Conservation (phyloP, 2,797 vertebrate genomes). For the Garrulus glandarius region DNA sequence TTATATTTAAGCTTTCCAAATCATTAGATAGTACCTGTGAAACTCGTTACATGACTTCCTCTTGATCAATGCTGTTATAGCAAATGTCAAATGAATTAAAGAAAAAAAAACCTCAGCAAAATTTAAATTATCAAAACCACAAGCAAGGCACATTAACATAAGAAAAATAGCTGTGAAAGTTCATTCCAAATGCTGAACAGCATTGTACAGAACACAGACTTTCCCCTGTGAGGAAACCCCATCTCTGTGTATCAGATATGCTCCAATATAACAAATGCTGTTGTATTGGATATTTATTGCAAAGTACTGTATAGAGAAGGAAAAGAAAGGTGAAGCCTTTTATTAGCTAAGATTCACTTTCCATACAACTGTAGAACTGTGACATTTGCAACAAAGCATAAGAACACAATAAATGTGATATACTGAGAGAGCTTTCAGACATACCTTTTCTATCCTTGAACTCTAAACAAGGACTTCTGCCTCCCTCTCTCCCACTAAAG, state of each 20-base stretch:
- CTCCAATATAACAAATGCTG: background rate
- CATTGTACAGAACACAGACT: background rate
- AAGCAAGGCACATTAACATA: background rate
- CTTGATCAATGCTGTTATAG: background rate
- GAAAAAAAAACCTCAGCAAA: background rate
- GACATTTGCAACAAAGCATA: slow-evolving; percentile 61
- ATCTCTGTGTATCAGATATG: background rate
- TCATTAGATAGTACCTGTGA: background rate
- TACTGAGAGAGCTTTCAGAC: slow-evolving; percentile 17
- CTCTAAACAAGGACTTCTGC: slow-evolving; percentile 53
- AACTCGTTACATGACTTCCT: background rate
- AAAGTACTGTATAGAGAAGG: background rate
- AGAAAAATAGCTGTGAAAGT: background rate
- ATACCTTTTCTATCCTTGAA: slow-evolving; percentile 55
- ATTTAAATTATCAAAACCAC: background rate
- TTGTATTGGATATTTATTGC: slow-evolving; percentile 6
- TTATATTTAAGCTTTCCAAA: slow-evolving; percentile 4
- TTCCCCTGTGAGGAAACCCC: background rate
- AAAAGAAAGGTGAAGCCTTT: slow-evolving; percentile 39
- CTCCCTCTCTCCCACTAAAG: background rate
- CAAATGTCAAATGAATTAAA: background rate
- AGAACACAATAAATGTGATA: slow-evolving; percentile 61
- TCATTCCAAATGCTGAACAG: background rate
- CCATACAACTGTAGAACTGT: slow-evolving; percentile 29
- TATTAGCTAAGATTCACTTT: slow-evolving; percentile 41